Conservation (phyloP, 2,113 vertebrate genomes). For the Carassius carassius region DNA sequence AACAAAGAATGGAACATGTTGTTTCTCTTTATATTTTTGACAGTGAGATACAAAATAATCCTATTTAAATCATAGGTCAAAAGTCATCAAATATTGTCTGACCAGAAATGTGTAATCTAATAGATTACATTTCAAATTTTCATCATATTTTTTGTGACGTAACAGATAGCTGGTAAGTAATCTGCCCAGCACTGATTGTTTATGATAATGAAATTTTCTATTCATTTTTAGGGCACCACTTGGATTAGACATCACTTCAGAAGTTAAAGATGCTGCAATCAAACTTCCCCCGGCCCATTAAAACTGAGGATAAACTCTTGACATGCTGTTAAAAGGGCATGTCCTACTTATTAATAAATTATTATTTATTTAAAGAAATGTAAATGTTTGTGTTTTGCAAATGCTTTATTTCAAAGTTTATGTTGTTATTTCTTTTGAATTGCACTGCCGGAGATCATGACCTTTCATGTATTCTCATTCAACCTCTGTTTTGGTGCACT, state of each 20-base stretch:
- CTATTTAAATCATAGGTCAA: too few species aligned
- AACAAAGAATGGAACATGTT: too few species aligned
- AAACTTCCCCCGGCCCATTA: slow-evolving; percentile 78
- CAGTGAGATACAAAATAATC: too few species aligned
- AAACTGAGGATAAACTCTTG: slow-evolving; percentile 71
- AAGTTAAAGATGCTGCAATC: slow-evolving; percentile 85
- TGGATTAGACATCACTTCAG: slow-evolving; percentile 85
- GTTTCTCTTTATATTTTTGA: too few species aligned
- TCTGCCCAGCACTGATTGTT: too few species aligned
- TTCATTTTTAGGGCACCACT: slow-evolving; percentile 79
- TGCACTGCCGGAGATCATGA: neutral
- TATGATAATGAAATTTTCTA: neutral
- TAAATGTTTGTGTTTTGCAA: neutral
- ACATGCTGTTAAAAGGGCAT: slow-evolving; percentile 32
- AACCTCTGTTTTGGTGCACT: neutral
- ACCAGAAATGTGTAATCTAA: too few species aligned
- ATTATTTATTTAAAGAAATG: slow-evolving; percentile 32
- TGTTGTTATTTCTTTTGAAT: neutral
- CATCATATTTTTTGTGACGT: neutral
- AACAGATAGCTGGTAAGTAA: neutral
- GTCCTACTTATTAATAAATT: slow-evolving; percentile 34
- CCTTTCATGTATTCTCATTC: slow-evolving; percentile 47
- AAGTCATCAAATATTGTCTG: too few species aligned
- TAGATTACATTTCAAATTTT: too few species aligned
- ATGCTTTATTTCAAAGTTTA: neutral